A percentile compares a stretch with the other conserved stretches of the same genome.
These are phyloP conservation scores for Phoebastria nigripes DNA, from an alignment of 2,797 vertebrate genomes.

Conservation along the genomic window DNA sequence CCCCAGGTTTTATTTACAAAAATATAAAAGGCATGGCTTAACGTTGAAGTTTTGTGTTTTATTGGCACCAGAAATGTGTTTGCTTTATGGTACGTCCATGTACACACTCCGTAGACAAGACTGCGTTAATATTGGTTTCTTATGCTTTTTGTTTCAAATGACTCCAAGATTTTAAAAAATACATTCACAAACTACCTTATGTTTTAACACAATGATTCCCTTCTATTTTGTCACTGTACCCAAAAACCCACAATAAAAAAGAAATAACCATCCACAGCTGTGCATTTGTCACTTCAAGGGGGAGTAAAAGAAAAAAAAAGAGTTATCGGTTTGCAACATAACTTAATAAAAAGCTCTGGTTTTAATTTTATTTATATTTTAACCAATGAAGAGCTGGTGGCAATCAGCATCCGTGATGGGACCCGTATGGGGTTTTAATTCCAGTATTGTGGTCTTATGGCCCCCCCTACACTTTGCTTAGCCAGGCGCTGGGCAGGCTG, in stretches of 20 bases:
- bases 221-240: constrained; percentile 68
- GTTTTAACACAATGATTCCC: constrained; percentile 68
- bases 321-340: constrained; percentile 66
- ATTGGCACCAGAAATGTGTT: constrained; percentile 69
- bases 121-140: constrained; percentile 44
- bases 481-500: neutral
- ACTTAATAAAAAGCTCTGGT: constrained; percentile 56
- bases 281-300: constrained; percentile 51
- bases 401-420: constrained; percentile 49
- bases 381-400: constrained; percentile 74
- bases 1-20: neutral
- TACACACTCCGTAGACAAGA: constrained; percentile 58
- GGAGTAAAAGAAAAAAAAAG: neutral
- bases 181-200: constrained; percentile 68
- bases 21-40: constrained; percentile 60
- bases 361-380: neutral
- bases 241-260: constrained; percentile 48
- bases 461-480: neutral
- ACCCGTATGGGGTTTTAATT: neutral
- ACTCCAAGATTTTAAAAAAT: constrained; percentile 58
- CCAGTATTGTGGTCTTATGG: neutral
- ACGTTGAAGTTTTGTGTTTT: constrained; percentile 63
- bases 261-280: constrained; percentile 61
- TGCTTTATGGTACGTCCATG: constrained; percentile 48
- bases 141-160: constrained; percentile 43